Conservation (phyloP, 2,797 vertebrate species). For the Cheirogaleus major region DNA sequence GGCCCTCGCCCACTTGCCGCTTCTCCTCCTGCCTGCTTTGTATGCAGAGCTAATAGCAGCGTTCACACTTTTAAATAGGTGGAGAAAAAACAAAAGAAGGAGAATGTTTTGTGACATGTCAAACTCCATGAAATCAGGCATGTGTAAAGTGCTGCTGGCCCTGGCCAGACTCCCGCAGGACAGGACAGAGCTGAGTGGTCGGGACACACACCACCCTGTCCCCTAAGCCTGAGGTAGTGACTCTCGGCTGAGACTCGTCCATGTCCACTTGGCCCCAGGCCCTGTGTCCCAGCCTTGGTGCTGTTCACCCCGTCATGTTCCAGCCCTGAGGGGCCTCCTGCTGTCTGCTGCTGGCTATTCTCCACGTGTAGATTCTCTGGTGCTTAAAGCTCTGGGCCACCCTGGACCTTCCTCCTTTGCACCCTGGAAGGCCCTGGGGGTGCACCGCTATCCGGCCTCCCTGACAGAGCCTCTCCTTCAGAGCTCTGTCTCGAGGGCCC, state of each 20-base stretch:
- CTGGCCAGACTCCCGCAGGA: not conserved
- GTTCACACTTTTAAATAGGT: not conserved
- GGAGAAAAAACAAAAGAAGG: not conserved
- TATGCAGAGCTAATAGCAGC: not conserved
- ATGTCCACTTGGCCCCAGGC: not conserved
- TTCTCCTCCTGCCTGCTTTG: not conserved
- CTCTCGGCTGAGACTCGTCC: rapidly evolving
- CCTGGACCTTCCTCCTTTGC: not conserved
- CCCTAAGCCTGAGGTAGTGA: rapidly evolving
- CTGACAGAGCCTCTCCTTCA: not conserved
- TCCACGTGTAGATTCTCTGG: not conserved
- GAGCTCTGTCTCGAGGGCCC: not conserved
- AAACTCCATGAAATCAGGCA: not conserved
- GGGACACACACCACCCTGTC: rapidly evolving
- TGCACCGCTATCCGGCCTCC: no score
- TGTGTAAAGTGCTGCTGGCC: not conserved
- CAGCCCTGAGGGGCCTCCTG: not conserved
- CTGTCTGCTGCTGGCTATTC: no score
- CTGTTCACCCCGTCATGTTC: rapidly evolving
- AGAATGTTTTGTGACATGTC: not conserved
- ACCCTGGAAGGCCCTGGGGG: not conserved
- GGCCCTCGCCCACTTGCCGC: no score
- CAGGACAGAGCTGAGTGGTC: rapidly evolving
- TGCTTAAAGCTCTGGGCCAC: no score
- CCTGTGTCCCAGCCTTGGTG: not conserved